Base-by-base conservation (phyloP, 2,797 vertebrate species). In the Thaleichthys pacificus region DNA sequence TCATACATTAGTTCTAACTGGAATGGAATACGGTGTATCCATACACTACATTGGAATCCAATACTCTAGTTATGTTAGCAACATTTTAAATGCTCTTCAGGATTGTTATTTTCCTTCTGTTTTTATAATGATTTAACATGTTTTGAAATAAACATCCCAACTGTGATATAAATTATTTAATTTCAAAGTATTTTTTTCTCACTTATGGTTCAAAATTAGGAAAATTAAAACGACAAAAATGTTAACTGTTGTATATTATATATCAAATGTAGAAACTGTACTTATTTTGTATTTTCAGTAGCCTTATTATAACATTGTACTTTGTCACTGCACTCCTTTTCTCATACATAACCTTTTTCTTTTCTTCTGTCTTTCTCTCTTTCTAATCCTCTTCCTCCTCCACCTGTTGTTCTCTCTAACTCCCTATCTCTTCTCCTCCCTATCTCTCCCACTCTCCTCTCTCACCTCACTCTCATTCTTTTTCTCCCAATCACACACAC, bases 361-460 rank as follows among this genome's bases (percentile, higher is more conserved):
- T 38, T 38, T 38, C 8, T 38, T 38, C 35, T 4, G 5, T 54
- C 17, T n/a, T 21, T 56, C 5, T 3, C 22, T 28, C n/a, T 15
- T 21, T 2, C 54, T 21, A 19, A 57, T 57, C 54, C 3, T 17
- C 71, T 79, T 69, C 76, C 79, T 77, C 8, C 21, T 56, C 19
- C n/a, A 54, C 28, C 28, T 49, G 5, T 74, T 66, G n/a, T 47
- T 47, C 32, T 19, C 32, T 77, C 67, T 15, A 61, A 71, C n/a
- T 67, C 67, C 12, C 74, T 66, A 72, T 54, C 66, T 71, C 3
- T 65, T 68, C 62, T n/a, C n/a, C n/a, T n/a, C n/a, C n/a, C 42
- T 81, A 49, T 85, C 77, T 63, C 15, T 77, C 72, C 38, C 70
- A 69, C 28, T 38, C 42, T 69, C 73, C 66, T 35, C 38, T 32